Conservation (phyloP, 2,888 invertebrate species). For the Cataglyphis cursor region DNA sequence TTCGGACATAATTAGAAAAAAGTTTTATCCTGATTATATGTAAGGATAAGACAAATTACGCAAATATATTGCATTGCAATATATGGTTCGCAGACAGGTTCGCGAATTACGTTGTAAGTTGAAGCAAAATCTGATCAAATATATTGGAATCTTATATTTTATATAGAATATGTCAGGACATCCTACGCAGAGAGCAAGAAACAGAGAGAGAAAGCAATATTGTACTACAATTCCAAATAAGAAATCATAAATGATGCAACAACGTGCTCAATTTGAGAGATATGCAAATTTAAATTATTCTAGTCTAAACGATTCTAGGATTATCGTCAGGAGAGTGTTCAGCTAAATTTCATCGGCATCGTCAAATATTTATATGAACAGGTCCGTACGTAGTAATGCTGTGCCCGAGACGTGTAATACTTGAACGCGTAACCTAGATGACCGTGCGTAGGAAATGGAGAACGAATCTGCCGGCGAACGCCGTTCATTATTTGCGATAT, state of each 20-base stretch:
- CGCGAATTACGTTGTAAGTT: neutral
- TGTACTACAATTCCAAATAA: neutral
- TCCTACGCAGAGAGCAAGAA: neutral
- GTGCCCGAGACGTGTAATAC: constrained; percentile 71
- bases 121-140: neutral
- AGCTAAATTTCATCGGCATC: neutral
- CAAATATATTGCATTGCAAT: neutral
- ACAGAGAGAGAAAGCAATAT: neutral
- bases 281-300: neutral
- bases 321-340: neutral
- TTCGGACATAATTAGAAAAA: neutral
- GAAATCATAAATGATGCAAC: neutral
- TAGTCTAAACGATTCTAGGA: neutral
- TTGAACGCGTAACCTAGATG: constrained; percentile 75
- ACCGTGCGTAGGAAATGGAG: constrained; percentile 65
- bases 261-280: neutral
- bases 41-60: neutral
- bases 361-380: constrained; percentile 36
- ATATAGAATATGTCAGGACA: neutral
- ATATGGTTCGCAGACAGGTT: neutral
- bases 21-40: neutral
- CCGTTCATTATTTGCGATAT: constrained; percentile 66
- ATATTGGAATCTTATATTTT: neutral
- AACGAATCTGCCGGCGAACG: constrained; percentile 64
- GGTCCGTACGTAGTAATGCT: constrained; percentile 30